Base-by-base conservation (phyloP, 2,888 invertebrate genomes). In the Calameuta pallipes region DNA sequence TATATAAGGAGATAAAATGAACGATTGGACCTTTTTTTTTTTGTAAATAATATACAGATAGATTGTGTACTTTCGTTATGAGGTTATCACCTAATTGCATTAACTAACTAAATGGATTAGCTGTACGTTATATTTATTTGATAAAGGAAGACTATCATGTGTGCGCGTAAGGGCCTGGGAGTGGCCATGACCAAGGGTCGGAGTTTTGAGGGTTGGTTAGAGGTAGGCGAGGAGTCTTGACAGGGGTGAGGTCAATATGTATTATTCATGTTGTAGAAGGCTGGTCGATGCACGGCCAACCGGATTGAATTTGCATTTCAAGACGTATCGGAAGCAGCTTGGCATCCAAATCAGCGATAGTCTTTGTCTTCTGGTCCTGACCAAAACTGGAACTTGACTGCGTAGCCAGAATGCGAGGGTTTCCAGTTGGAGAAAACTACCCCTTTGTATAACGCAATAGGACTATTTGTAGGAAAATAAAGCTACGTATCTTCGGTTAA, bases 281-380 rank as follows among this genome's bases (percentile, higher is more conserved):
- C 85, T 84, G 86, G 84, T 86, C 85, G 86, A 86, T 86, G 84
- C 83, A 71, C 83, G 84, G 81, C 83, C 83, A 80, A 84, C 84
- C 83, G 84, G 86, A 86, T 87, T 84, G 84, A 86, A 87, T 87
- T 86, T 87, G 87, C 87, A 87, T 87, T 85, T 85, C 85, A 83
- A 86, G 86, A 87, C 83, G 84, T 83, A 86, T 86, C 83, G 77
- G 76, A 56, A 78, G 81, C 81, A 81, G 77, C 82, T 76, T 76
- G 81, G 82, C 81, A 82, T 81, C 80, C 81, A 80, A 81, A 82
- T 82, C 83, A 80, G 80, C 80, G 75, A 78, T 70, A 69, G 70
- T 75, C 78, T 36, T 78, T 79, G 77, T 80, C 77, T 78, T 80
- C 80, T 79, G 82, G 74, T 56, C 56, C 56, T 56, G 56, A 56